Base-by-base conservation (phyloP, 2,797 vertebrate species). In the Mormyrus proboscirostris region DNA sequence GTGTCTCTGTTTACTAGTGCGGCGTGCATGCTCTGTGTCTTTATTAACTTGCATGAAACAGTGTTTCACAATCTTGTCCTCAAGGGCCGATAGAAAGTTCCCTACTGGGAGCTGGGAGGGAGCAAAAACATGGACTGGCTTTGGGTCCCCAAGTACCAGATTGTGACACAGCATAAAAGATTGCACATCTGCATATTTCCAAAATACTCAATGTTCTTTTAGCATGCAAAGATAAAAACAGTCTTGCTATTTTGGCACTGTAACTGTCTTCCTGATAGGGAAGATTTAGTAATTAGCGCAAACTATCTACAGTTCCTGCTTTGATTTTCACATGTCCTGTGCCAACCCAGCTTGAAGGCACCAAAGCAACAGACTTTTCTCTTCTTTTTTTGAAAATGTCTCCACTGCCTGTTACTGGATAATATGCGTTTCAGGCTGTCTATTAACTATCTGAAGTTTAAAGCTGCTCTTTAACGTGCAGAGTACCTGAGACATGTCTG, bases 211-310 rank as follows among this genome's bases (percentile, higher is more conserved):
- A n/a, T n/a, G 41, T 41, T 82, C 41, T 22, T 47, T 82, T n/a
- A 47, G 41, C 76, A 82, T 8, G n/a, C 41, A 47, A 47, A 82
- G 41, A 82, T 22, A 79, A 79, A 82, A 82, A 82, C 19, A 47
- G 41, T 82, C 38, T 82, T 82, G 76, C 44, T 82, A 47, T 82
- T 82, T 47, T 82, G 41, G 38, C 41, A 47, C 41, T 47, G 19
- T 82, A 47, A 82, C 76, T 82, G 41, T 82, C 76, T 82, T 82
- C 76, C 41, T 82, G 76, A 82, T 85, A 25, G 44, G 25, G 83
- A 85, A 85, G 49, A 85, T 85, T 85, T 85, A 29, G 83, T 29
- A 85, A 85, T 85, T 85, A 85, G 47, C 22, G 3, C 83, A 50
- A 85, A 85, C 49, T 51, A 53, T 51, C 83, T 85, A 22, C 44